These are phyloP conservation scores for Allygus modestus DNA, from an alignment of 2,888 invertebrate genomes.

Conservation along the genomic window DNA sequence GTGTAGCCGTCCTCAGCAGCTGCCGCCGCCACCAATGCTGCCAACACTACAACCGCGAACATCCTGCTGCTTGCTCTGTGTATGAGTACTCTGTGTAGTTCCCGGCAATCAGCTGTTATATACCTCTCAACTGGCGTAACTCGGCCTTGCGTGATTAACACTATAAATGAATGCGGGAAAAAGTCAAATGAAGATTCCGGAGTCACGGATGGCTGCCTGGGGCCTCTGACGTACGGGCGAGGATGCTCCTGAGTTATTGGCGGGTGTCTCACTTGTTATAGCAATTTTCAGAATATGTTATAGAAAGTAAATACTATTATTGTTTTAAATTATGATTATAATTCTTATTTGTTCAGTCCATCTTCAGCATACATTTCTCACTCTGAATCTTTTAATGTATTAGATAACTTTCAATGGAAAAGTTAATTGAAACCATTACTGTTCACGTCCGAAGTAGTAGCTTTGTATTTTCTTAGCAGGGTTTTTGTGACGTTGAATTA, in stretches of 20 bases:
- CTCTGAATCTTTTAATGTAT: too few relatives aligned
- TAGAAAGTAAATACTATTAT: too few relatives aligned
- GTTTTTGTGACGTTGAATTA: too few relatives aligned
- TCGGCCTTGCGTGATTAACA: conserved; percentile 34
- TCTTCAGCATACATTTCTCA: too few relatives aligned
- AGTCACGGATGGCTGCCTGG: conserved; percentile 7
- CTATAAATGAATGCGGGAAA: conserved; percentile 12
- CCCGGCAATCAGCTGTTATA: conserved; percentile 17
- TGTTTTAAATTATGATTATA: too few relatives aligned
- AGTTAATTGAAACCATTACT: too few relatives aligned
- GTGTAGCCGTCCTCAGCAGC: conserved; percentile 77
- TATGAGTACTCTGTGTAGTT: not conserved
- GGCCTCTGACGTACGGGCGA: not conserved
- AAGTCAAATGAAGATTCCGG: not conserved
- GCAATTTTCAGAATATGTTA: too few relatives aligned
- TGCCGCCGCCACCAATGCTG: conserved; percentile 37
- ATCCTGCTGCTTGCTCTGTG: conserved; percentile 24
- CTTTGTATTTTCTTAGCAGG: too few relatives aligned
- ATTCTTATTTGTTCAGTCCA: too few relatives aligned
- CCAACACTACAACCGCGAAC: conserved; percentile 48
- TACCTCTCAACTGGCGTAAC: not conserved
- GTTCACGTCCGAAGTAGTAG: too few relatives aligned
- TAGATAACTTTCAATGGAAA: too few relatives aligned
- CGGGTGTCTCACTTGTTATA: too few relatives aligned
- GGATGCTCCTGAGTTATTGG: not conserved